phyloP scores from a whole-genome alignment of 2,797 vertebrate species.

The Sebastes glaucus region DNA sequence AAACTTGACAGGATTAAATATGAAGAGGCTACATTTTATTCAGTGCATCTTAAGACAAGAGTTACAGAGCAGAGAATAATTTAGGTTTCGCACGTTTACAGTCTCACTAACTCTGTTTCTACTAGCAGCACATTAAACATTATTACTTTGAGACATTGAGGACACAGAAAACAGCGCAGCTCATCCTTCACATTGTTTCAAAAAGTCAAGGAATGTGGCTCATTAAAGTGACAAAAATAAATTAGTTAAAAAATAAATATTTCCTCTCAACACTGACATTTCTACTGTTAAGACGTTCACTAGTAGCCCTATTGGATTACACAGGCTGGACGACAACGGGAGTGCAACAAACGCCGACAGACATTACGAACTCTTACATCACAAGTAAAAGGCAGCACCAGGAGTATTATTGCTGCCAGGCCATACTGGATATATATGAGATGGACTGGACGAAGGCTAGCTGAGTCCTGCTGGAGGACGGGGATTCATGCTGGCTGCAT shows the following conservation, averaged over 20 bases:
- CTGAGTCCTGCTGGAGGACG: constrained; percentile 7
- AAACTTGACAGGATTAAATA: background rate
- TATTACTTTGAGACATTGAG: constrained; percentile 27
- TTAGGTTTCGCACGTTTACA: background rate
- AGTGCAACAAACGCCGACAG: constrained; percentile 35
- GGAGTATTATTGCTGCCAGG: constrained; percentile 61
- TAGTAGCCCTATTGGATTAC: constrained; percentile 6
- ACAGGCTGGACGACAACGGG: constrained; percentile 17
- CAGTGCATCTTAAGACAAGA: constrained; percentile 42
- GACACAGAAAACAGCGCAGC: constrained; percentile 13
- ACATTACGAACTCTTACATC: constrained; percentile 5
- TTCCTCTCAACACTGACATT: constrained; percentile 46
- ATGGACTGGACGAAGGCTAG: constrained; percentile 12
- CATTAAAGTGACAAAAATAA: constrained; percentile 80
- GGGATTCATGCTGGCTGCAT: constrained; percentile 17
- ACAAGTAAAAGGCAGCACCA: constrained; percentile 41
- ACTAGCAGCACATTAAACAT: constrained; percentile 50
- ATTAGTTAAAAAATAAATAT: constrained; percentile 78
- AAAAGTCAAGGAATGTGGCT: constrained; percentile 57
- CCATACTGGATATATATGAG: constrained; percentile 7
- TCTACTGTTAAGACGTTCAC: constrained; percentile 39
- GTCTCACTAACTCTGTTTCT: constrained; percentile 29
- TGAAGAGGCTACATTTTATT: constrained; percentile 64
- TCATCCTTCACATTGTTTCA: constrained; percentile 16
- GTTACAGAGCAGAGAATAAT: constrained; percentile 36